These are phyloP conservation scores for Drosophila demipolita DNA, from an alignment of 2,888 invertebrate species.

Conservation along the genomic window DNA sequence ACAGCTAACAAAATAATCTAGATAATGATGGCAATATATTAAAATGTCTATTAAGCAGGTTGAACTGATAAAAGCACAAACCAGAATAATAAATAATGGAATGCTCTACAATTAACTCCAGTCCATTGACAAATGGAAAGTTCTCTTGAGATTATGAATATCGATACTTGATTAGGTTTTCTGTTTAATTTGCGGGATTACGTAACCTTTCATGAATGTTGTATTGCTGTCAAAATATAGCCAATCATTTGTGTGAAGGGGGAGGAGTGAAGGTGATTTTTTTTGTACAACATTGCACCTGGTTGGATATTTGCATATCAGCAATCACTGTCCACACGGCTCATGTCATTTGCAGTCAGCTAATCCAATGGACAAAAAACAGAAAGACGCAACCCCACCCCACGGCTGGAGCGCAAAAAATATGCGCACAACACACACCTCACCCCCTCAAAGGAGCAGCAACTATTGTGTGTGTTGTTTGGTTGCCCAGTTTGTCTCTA, in stretches of 20 bases:
- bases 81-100: neutral
- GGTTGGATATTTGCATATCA: slow-evolving; percentile 60
- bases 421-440: slow-evolving; percentile 22
- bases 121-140: neutral
- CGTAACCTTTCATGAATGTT: slow-evolving; percentile 32
- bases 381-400: slow-evolving; percentile 49
- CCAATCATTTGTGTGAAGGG: neutral
- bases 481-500: slow-evolving; percentile 74
- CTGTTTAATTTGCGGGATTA: slow-evolving; percentile 15
- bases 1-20: neutral
- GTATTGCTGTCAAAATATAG: slow-evolving; percentile 40
- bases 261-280: neutral
- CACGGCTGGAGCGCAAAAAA: slow-evolving; percentile 33
- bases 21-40: neutral
- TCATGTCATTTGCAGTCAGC: slow-evolving; percentile 65
- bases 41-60: neutral
- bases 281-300: slow-evolving; percentile 39
- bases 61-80: neutral
- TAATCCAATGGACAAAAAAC: slow-evolving; percentile 52
- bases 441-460: slow-evolving; percentile 39
- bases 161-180: neutral
- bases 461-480: slow-evolving; percentile 37
- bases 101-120: neutral
- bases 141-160: neutral
- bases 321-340: slow-evolving; percentile 57